Evolutionary conservation across 2,888 invertebrate genomes (phyloP), one percentile per base, ranked within the genome.

Genomic region (Zaprionus bogoriensis): DNA sequence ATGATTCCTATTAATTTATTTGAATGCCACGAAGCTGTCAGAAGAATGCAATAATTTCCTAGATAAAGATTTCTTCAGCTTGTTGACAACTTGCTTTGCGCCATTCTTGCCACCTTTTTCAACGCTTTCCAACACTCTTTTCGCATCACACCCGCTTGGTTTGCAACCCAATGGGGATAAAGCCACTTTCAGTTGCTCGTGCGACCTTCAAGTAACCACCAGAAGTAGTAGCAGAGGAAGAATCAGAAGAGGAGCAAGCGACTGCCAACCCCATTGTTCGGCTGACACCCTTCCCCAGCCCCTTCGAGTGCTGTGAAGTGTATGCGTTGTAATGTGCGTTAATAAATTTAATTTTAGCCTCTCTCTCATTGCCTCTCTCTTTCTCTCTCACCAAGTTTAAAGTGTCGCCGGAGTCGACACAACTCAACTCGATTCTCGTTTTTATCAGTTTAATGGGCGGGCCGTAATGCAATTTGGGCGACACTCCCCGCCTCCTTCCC

Each of bases 371-470:
- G n/a, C n/a, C 32, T 17, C 14, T 20, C n/a, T 32, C 42, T 10
- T 22, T 28, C 36, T 44, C 27, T 28, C 7, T 4, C 73, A 70
- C 74, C 74, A 67, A 80, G 57, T 83, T 86, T 82, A 82, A 82
- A 82, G 86, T 86, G 86, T 83, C 77, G 74, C 78, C 38, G 25
- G 32, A 66, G 45, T 61, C 74, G 60, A 63, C 76, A 54, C 57
- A 77, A 80, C 74, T 73, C 69, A 74, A 74, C 73, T 79, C 69
- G 70, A 65, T 70, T 67, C 83, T 61, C 74, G 69, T 83, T 82
- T 82, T 82, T 86, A 82, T 82, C 86, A 82, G 81, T 86, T 82
- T 86, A 82, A 82, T 82, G 86, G 86, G 77, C 72, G 84, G 70
- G 65, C 75, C 64, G 74, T 82, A 86, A 83, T 82, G 81, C 81